These are phyloP conservation scores for Elanoides forficatus DNA, from an alignment of 2,113 vertebrate genomes.

Conservation along the genomic window DNA sequence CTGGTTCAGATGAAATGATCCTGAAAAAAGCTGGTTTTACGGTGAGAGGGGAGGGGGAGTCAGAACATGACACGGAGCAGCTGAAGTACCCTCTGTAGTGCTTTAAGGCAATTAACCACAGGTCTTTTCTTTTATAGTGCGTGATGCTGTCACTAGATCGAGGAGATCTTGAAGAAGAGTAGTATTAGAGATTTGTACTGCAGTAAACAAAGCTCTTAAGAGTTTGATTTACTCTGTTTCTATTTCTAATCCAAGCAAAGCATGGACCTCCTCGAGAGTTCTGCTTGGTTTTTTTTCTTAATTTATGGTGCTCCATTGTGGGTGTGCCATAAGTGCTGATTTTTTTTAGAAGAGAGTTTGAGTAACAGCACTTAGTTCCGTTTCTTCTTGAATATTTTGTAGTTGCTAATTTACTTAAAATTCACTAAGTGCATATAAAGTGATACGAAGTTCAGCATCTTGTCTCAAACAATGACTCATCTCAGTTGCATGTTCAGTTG, in stretches of 20 bases:
- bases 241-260: neutral
- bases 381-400: neutral
- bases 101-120: neutral
- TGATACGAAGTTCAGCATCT: neutral
- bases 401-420: neutral
- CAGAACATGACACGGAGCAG: neutral
- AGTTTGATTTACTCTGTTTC: neutral
- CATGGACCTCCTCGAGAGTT: fast-evolving
- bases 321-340: neutral
- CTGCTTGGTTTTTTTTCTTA: neutral
- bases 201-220: neutral
- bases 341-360: neutral
- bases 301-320: neutral
- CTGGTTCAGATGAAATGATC: neutral
- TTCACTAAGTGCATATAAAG: neutral
- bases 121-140: neutral
- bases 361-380: neutral
- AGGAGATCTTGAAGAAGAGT: neutral
- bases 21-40: neutral
- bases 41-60: neutral
- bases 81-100: neutral
- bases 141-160: neutral
- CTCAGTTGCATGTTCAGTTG: neutral
- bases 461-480: neutral
- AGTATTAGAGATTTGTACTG: neutral